Evolutionary conservation across 1,140 invertebrate species (phyloP).

Genomic region (Cylas formicarius): DNA sequence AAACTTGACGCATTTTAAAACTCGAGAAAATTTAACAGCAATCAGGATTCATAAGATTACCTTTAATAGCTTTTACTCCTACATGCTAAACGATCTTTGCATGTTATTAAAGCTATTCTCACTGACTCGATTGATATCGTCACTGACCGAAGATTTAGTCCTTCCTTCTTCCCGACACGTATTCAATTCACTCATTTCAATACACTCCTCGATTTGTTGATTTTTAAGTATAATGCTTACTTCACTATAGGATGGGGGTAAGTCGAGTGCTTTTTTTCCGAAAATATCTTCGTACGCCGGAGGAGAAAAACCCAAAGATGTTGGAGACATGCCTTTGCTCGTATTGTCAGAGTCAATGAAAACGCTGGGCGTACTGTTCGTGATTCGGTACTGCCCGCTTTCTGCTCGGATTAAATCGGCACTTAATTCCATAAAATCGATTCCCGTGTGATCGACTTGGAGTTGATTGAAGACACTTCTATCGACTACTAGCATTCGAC

Average conservation of each 20-base stretch:
- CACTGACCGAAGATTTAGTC: no score
- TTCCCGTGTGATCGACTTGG: slow-evolving; percentile 42
- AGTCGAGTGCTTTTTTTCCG: slow-evolving; percentile 35
- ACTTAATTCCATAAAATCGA: slow-evolving; percentile 49
- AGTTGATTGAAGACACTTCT: slow-evolving; percentile 47
- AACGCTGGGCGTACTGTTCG: slow-evolving; percentile 36
- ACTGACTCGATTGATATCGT: no score
- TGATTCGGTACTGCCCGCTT: slow-evolving; percentile 12
- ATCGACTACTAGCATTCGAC: slow-evolving; percentile 52
- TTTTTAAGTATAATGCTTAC: slow-evolving; percentile 29
- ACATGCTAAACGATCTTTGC: no score
- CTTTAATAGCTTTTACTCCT: no score
- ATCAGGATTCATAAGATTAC: no score
- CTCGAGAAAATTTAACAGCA: no score
- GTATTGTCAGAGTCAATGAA: slow-evolving; percentile 38
- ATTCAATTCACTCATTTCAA: no score
- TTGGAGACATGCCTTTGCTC: slow-evolving; percentile 37
- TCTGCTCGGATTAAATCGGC: slow-evolving; percentile 43
- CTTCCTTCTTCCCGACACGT: no score
- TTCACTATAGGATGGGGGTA: slow-evolving; percentile 41
- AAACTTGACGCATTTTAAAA: no score
- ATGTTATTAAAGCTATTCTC: no score
- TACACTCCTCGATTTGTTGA: no score
- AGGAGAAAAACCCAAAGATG: slow-evolving; percentile 36
- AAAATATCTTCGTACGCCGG: slow-evolving; percentile 41